Evolutionary conservation across 2,888 invertebrate genomes (phyloP), one percentile per base, ranked within the genome.

Genomic region (Cabera pusaria): DNA sequence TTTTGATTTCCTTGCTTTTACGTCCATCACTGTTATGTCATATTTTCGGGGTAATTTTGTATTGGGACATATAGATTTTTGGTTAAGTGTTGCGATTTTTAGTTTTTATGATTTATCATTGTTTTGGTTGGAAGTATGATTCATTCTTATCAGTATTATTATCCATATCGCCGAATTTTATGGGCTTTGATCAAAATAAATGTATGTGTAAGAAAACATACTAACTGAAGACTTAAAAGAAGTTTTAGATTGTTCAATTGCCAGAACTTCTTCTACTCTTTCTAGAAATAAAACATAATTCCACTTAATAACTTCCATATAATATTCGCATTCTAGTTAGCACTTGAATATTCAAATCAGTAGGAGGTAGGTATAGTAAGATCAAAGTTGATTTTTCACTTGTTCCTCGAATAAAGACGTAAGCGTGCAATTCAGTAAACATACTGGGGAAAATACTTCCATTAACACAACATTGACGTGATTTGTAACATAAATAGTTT

Each of bases 1-100:
- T 85, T 86, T 87, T 86, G 86, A 86, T 88, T 86, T 87, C 86
- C 85, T 87, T 78, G 68, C 83, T 82, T 85, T 84, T 80, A 80
- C 77, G 76, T 75, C 64, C 77, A 80, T 80, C 79, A 71, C 55
- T 51, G 71, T 87, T 87, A 81, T 82, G 85, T 85, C 69, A 79
- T 67, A 64, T 60, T 68, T 75, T 74, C 56, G 68, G 71, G 66
- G 64, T 69, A 65, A 72, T 74, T 78, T 79, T 67, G 56, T 57
- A 49, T 60, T 59, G 58, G 66, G 56, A 59, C 62, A 63, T 71
- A 56, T 59, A 47, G 48, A 45, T 54, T 57, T 48, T 49, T 40
- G n/a, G 6, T 6, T 46, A 54, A 47, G 41, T 46, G 46, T 49
- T 52, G 53, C 24, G 48, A 45, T 42, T 33, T 52, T 48, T 44